A percentile compares a stretch with the other conserved stretches of the same genome.
These are phyloP conservation scores for Umimayanthus chanpuru DNA, from an alignment of 92 coral and sea anemone species.

Conservation along the genomic window DNA sequence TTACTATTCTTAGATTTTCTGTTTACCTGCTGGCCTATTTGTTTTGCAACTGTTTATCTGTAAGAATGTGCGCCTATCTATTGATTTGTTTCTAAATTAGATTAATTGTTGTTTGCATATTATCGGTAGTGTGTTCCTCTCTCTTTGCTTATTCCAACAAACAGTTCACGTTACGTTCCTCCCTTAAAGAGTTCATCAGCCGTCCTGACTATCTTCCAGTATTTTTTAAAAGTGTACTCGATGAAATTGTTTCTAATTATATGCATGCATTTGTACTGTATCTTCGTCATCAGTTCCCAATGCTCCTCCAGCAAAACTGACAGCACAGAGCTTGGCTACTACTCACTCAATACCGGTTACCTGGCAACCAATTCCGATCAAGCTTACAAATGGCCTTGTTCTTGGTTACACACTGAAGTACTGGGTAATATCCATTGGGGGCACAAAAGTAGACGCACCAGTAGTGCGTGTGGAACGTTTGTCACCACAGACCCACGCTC, in stretches of 20 bases:
- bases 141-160: too few species aligned
- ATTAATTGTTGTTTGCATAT: too few species aligned
- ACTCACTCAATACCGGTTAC: constrained; percentile 34
- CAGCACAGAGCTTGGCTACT: constrained; percentile 11
- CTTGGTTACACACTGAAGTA: constrained; percentile 27
- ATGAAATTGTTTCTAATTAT: too few species aligned
- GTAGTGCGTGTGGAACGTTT: neutral
- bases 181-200: too few species aligned
- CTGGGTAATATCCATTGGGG: constrained; percentile 23
- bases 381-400: constrained; percentile 14
- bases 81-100: too few species aligned
- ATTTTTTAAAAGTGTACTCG: too few species aligned
- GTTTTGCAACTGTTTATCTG: neutral
- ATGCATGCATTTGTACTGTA: too few species aligned
- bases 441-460: neutral
- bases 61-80: neutral
- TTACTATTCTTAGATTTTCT: neutral
- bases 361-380: constrained; percentile 35
- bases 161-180: too few species aligned
- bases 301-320: constrained; percentile 10
- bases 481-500: neutral
- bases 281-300: constrained; percentile 14
- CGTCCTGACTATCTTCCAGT: too few species aligned
- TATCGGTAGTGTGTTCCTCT: too few species aligned
- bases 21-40: neutral